Evolutionary conservation across 1,140 invertebrate genomes (phyloP).

Genomic region (Drosophila equinoxialis): DNA sequence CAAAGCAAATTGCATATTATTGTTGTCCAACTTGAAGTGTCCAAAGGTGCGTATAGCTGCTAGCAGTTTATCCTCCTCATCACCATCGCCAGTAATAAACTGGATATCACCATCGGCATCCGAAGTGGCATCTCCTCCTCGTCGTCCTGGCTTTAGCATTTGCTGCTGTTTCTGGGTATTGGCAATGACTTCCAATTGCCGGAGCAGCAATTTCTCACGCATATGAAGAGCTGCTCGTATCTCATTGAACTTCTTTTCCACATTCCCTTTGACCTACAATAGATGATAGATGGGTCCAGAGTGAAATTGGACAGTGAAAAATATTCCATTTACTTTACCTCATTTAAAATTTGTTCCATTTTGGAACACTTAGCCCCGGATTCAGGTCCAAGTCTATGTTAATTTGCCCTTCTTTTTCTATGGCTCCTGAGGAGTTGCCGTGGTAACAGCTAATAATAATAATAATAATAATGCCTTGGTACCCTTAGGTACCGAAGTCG

Average conservation of each 20-base stretch:
- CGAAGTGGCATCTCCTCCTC: background rate
- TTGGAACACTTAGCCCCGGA: background rate
- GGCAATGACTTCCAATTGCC: constrained; percentile 85
- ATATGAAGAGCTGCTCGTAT: constrained; percentile 83
- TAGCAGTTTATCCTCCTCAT: constrained; percentile 78
- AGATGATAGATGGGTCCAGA: background rate
- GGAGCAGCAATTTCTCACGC: constrained; percentile 84
- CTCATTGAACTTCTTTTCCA: constrained; percentile 83
- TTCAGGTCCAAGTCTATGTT: too few relatives aligned
- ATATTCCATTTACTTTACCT: constrained; percentile 21
- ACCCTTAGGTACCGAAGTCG: constrained; percentile 1
- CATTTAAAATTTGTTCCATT: constrained; percentile 39
- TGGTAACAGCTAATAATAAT: constrained; percentile 8
- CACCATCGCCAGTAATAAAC: constrained; percentile 73
- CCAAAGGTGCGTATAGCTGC: constrained; percentile 84
- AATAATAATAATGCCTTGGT: constrained; percentile 9
- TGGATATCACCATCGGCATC: constrained; percentile 54
- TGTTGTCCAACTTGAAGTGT: constrained; percentile 82
- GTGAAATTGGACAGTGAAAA: background rate
- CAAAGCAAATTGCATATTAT: constrained; percentile 71
- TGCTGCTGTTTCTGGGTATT: constrained; percentile 81
- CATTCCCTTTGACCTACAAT: constrained; percentile 83
- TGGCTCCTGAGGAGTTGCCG: background rate
- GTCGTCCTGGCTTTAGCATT: constrained; percentile 30
- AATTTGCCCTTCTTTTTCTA: too few relatives aligned